These are phyloP conservation scores for Arothron firmamentum DNA, from an alignment of 2,113 vertebrate species.

Conservation along the genomic window DNA sequence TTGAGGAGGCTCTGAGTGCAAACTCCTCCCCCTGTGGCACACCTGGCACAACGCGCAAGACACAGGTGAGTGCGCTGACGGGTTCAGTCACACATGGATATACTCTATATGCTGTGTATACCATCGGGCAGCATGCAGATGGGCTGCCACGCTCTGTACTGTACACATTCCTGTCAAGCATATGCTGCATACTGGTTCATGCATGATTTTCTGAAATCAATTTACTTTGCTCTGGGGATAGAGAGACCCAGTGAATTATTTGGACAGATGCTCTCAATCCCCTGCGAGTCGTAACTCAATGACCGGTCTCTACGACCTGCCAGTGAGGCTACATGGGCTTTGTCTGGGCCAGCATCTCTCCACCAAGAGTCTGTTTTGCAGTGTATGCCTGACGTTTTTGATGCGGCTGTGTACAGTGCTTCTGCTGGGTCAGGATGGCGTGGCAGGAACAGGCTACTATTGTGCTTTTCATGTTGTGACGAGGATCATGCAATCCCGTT, in stretches of 20 bases:
- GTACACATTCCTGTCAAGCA: conserved; percentile 46
- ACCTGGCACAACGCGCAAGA: conserved; percentile 68
- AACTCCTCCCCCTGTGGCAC: conserved; percentile 77
- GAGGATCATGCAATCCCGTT: conserved; percentile 51
- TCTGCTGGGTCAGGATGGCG: conserved; percentile 18
- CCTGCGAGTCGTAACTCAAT: conserved; percentile 5
- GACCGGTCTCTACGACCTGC: too few relatives aligned
- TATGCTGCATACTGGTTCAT: conserved; percentile 60
- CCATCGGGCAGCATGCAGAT: conserved; percentile 11
- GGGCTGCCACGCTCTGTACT: conserved; percentile 35
- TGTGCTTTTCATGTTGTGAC: conserved; percentile 57
- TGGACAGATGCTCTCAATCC: conserved; percentile 49
- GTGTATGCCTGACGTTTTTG: conserved; percentile 33
- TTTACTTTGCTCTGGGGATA: conserved; percentile 49
- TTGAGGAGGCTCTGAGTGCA: conserved; percentile 82
- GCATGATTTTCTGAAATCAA: conserved; percentile 51
- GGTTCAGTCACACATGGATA: too few relatives aligned
- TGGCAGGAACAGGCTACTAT: conserved; percentile 66
- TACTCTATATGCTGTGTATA: neutral
- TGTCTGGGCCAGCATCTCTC: conserved; percentile 1
- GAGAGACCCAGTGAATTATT: conserved; percentile 46
- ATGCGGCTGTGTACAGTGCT: conserved; percentile 38
- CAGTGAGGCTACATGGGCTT: conserved; percentile 38
- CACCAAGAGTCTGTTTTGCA: conserved; percentile 29
- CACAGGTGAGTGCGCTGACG: conserved; percentile 64